Base-by-base conservation (phyloP, 2,888 invertebrate species). In the Tribolium freemani region DNA sequence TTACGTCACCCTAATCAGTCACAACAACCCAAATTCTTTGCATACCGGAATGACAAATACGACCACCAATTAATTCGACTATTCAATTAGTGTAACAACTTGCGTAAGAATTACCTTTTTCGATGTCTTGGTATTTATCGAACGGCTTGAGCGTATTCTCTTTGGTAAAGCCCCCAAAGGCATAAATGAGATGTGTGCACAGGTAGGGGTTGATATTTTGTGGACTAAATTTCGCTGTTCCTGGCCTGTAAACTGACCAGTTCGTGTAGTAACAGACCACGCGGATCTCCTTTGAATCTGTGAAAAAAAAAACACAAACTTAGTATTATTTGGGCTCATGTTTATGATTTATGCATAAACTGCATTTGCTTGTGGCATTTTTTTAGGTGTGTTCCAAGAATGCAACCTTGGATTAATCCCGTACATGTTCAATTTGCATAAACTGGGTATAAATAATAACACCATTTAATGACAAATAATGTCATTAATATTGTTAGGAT, bases 131-230 rank as follows among this genome's bases (percentile, higher is more conserved):
- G 85, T 97, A 97, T 84, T 96, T 96, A 87, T 97, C 97, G 84
- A 96, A 97, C 0, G 96, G 96, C 79, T 95, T 95, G 80, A 97
- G 89, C 11, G 94, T 93, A 86, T 96, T 96, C 84, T 96, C 96
- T 86, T 95, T 95, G 73, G 95, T 96, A 85, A 96, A 94, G 16
- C 96, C 96, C 63, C 96, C 96, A 85, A 97, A 97, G 4, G 96
- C 96, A 87, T 97, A 97, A 77, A 97, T 91, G 79, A 97, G 90
- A 90, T 97, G 96, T 44, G 96, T 96, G 87, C 97, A 97, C 71
- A 97, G 89, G 85, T 96, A 96, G 0, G 97, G 97, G 89, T 97
- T 96, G 86, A 97, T 97, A 86, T 97, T 96, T 86, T 96, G 95
- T 0, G 97, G 96, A 83, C 93, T 94, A 87, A 96, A 97, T 86